Evolutionary conservation across 2,888 invertebrate genomes (phyloP).

Genomic region (Oithona nana): DNA sequence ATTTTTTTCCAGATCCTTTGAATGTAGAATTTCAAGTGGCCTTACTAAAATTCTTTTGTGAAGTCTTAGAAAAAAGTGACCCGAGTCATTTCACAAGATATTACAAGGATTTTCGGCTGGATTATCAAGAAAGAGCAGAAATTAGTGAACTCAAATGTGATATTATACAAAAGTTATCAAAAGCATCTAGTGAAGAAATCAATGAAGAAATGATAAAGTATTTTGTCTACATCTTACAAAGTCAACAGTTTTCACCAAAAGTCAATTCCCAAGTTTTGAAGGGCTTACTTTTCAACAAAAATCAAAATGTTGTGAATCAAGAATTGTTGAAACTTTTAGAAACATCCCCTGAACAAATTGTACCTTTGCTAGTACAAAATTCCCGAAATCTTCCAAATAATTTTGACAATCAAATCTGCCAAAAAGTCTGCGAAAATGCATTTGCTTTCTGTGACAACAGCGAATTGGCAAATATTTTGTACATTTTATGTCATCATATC

Average conservation of each 20-base stretch:
- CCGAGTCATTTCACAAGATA: background rate
- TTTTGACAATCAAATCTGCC: background rate
- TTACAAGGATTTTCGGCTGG: background rate
- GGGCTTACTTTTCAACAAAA: background rate
- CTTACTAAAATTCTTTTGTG: background rate
- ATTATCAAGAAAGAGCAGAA: background rate
- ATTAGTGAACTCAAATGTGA: background rate
- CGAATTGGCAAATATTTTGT: background rate
- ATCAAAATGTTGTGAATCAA: background rate
- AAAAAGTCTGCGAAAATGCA: background rate
- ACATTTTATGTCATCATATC: background rate
- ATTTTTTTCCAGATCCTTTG: too few relatives aligned
- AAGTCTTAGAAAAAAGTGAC: background rate
- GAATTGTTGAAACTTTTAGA: background rate
- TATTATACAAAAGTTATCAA: background rate
- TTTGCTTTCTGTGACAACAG: background rate
- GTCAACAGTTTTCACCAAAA: background rate
- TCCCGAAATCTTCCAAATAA: background rate
- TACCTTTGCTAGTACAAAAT: background rate
- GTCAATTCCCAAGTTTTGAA: background rate
- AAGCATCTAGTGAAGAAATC: background rate
- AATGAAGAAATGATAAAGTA: background rate
- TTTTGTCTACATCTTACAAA: background rate
- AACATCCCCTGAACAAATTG: background rate
- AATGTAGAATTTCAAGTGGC: background rate